phyloP scores from a whole-genome alignment of 2,888 invertebrate species.

The Allolobophora icterica region DNA sequence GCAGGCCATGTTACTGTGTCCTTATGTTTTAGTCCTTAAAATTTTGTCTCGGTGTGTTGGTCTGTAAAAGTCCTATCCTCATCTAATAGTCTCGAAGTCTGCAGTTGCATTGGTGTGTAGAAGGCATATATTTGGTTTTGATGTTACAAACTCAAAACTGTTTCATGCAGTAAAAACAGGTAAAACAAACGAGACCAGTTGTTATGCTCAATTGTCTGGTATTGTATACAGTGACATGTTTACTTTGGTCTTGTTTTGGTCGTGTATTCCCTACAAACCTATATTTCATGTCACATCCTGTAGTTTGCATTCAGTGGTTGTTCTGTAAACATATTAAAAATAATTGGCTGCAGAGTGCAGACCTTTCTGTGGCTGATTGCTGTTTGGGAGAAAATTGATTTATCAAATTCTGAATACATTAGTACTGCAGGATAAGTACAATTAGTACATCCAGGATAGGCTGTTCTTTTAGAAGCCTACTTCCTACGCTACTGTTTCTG shows the following conservation, averaged over 20 bases:
- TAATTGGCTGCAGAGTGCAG: neutral
- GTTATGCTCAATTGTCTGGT: neutral
- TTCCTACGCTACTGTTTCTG: neutral
- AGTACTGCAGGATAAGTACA: neutral
- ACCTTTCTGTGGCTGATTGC: neutral
- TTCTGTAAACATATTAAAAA: neutral
- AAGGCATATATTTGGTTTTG: neutral
- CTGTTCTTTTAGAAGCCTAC: neutral
- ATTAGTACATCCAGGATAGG: neutral
- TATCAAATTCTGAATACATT: neutral
- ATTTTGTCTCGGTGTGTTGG: no score
- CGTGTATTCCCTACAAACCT: neutral
- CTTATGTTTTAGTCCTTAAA: no score
- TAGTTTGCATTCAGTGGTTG: neutral
- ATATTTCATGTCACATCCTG: neutral
- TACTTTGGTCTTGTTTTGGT: neutral
- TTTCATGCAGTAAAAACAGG: neutral
- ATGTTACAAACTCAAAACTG: neutral
- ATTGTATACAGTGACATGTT: neutral
- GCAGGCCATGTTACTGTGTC: no score
- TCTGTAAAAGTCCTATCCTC: no score
- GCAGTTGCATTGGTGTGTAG: neutral
- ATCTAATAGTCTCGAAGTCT: no score
- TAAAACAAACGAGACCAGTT: neutral
- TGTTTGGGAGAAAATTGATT: neutral